Evolutionary conservation across 1,140 invertebrate species (phyloP), one percentile per base, ranked within the genome.

Genomic region (Harpegnathos saltator): DNA sequence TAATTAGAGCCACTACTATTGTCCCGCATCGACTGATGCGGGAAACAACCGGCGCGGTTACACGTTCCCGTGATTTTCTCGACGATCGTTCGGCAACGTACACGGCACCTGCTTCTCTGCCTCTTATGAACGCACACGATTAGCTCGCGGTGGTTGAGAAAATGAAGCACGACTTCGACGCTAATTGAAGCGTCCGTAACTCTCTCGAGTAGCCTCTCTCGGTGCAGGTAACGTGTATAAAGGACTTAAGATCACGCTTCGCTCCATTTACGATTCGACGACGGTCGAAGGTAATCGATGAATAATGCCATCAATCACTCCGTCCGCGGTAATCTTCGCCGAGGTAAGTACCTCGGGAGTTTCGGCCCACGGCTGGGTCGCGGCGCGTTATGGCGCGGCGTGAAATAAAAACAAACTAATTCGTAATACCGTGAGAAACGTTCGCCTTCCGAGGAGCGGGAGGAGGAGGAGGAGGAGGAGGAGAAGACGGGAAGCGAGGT

Each of bases 31-130:
- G 73, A 56, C 80, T 38, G 72, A 22, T 87, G 74, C 81, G 73
- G 81, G 52, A 86, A 77, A 87, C 73, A 81, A 87, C 73, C 85
- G 44, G 29, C 74, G 80, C 81, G 81, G 85, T 84, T 87, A 87
- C 44, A 59, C 38, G 81, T 87, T 86, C 81, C 68, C 81, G 61
- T 62, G 68, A 44, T 71, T 38, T 54, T 24, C 58, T 69, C n/a
- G n/a, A n/a, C n/a, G 59, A 66, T 77, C 48, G 26, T 62, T 69
- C 29, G 29, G 68, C 72, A 48, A 26, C 33, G 22, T 61, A 56
- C 48, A 26, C n/a, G n/a, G 4, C 17, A 15, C n/a, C n/a, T n/a
- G n/a, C n/a, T 9, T n/a, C 17, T 58, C 12, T 71, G 38, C 5
- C 29, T 33, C 29, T 33, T 5, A 69, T 26, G 61, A 48, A 69